These are phyloP conservation scores for Chaitophorus viminalis DNA, from an alignment of 2,888 invertebrate species.

Conservation along the genomic window DNA sequence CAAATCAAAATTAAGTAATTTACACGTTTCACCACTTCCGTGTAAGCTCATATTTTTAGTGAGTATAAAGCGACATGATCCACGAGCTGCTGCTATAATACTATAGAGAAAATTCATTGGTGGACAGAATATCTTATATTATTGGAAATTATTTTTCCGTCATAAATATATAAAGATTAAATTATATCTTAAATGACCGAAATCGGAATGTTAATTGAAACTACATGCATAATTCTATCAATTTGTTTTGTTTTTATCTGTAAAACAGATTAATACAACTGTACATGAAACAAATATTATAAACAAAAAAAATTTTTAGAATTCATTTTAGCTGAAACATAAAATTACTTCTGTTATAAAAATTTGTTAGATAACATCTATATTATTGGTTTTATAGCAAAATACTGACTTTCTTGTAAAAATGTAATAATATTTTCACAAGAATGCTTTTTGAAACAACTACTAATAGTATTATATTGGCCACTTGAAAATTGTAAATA, in stretches of 20 bases:
- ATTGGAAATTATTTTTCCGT: not conserved
- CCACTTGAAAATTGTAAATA: too few relatives aligned
- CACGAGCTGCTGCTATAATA: not conserved
- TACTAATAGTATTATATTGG: too few relatives aligned
- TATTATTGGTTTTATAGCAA: too few relatives aligned
- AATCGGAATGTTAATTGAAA: not conserved
- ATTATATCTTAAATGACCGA: not conserved
- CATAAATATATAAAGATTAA: not conserved
- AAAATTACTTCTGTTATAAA: too few relatives aligned
- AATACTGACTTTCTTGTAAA: too few relatives aligned
- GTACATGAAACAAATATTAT: too few relatives aligned
- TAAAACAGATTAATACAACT: not conserved
- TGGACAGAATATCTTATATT: not conserved
- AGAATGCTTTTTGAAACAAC: too few relatives aligned
- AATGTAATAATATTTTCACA: too few relatives aligned
- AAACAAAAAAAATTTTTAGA: too few relatives aligned
- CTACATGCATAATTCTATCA: not conserved
- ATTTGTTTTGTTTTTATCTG: not conserved
- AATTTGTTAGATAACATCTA: too few relatives aligned
- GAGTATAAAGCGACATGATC: not conserved
- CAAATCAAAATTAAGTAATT: not conserved
- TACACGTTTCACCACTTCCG: conserved; percentile 4
- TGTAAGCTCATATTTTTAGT: not conserved
- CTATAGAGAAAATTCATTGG: too few relatives aligned
- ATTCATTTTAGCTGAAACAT: too few relatives aligned